Percentiles rank a stretch among this genome's conserved stretches.
phyloP scores from a whole-genome alignment of 2,888 invertebrate species.

The Microchrysa polita region DNA sequence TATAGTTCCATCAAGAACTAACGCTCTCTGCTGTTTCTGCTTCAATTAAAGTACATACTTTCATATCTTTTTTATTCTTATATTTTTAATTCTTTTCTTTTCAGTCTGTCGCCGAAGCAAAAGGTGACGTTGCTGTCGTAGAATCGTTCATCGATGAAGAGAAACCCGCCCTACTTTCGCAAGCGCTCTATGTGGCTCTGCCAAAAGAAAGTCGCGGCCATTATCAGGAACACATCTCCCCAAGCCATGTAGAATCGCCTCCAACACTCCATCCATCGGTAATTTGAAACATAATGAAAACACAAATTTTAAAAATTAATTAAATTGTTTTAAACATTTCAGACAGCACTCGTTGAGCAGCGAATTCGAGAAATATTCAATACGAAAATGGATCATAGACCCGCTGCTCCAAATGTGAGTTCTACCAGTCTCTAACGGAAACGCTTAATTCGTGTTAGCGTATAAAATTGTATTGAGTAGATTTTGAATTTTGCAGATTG shows the following conservation, averaged over 20 bases:
- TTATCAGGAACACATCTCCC: neutral
- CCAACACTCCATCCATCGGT: neutral
- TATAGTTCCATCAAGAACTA: no score
- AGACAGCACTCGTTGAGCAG: slow-evolving; percentile 5
- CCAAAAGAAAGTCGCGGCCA: slow-evolving; percentile 5
- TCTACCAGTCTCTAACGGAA: slow-evolving; percentile 12
- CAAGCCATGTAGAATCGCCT: neutral
- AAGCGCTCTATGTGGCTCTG: slow-evolving; percentile 30
- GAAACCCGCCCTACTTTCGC: slow-evolving; percentile 19
- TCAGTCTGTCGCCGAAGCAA: slow-evolving; percentile 4
- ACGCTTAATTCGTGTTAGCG: neutral
- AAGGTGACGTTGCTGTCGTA: slow-evolving; percentile 5
- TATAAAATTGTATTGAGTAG: slow-evolving; percentile 33
- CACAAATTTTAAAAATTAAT: no score
- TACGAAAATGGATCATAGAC: neutral
- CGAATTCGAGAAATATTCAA: slow-evolving; percentile 34
- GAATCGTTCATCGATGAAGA: slow-evolving; percentile 37
- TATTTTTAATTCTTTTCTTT: no score
- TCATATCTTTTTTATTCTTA: no score
- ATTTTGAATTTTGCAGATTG: slow-evolving; percentile 26
- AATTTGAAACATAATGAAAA: no score
- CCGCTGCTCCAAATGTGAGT: slow-evolving; percentile 40
- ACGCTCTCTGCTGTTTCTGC: no score
- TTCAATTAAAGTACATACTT: no score
- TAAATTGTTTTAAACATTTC: neutral